A percentile compares a stretch with the other conserved stretches of the same genome.
Conservation (phyloP, 2,797 vertebrate species). For the Aeoliscus strigatus region DNA sequence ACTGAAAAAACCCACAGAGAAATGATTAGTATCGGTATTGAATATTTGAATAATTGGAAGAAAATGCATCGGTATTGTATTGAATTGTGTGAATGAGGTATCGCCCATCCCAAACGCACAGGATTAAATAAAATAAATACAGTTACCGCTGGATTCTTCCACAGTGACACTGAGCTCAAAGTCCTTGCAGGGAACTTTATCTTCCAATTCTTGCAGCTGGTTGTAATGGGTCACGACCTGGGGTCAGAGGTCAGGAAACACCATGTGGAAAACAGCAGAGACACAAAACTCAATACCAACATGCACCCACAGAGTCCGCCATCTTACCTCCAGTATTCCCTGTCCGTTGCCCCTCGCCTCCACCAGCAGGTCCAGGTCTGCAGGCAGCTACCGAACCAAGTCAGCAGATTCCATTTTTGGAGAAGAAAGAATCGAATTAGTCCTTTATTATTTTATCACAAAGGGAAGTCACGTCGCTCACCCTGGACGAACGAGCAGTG, state of each 20-base stretch:
- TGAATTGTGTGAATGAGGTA: too few species aligned
- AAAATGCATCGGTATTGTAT: too few species aligned
- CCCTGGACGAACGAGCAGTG: slow-evolving; percentile 59
- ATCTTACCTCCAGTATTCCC: slow-evolving; percentile 72
- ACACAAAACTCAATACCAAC: neutral
- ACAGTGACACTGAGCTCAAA: slow-evolving; percentile 71
- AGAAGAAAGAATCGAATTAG: too few species aligned
- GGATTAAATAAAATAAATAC: too few species aligned
- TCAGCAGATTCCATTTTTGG: too few species aligned
- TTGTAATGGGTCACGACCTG: slow-evolving; percentile 77
- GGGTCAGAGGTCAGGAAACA: neutral
- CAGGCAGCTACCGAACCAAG: slow-evolving; percentile 51
- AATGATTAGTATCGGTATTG: too few species aligned
- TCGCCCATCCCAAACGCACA: too few species aligned
- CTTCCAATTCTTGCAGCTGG: slow-evolving; percentile 66
- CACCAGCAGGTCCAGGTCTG: slow-evolving; percentile 56
- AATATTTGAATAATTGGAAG: too few species aligned
- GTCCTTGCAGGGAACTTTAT: slow-evolving; percentile 55
- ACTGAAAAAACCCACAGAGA: too few species aligned
- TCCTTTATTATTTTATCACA: too few species aligned
- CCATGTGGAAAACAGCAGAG: too few species aligned
- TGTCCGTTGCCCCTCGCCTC: slow-evolving; percentile 66
- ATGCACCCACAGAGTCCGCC: neutral
- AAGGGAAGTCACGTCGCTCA: too few species aligned
- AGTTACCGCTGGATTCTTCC: slow-evolving; percentile 57